Conservation (phyloP, 1,140 invertebrate species). For the Gryon sp. region DNA sequence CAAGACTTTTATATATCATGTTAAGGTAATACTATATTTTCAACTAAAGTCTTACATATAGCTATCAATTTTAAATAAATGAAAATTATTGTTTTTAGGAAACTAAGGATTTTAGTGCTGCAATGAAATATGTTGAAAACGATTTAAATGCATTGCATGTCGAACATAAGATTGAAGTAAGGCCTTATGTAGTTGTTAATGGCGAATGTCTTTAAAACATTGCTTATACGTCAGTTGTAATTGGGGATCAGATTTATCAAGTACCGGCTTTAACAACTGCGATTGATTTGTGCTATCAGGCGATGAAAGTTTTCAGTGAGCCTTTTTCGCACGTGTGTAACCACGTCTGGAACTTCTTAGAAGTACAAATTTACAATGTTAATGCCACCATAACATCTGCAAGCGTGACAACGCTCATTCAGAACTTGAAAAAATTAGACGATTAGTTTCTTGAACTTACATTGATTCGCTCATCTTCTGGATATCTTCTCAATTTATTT, state of each 20-base stretch:
- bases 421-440: too few relatives aligned
- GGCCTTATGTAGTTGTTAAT: too few relatives aligned
- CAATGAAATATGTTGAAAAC: not conserved
- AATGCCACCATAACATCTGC: not conserved
- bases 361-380: conserved; percentile 1
- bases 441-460: too few relatives aligned
- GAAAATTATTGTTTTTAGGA: not conserved
- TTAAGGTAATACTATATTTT: conserved; percentile 2
- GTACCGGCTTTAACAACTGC: not conserved
- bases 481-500: too few relatives aligned
- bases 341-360: conserved; percentile 2
- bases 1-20: conserved; percentile 9
- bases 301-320: not conserved
- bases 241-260: conserved; percentile 16
- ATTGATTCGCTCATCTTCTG: too few relatives aligned
- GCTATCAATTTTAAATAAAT: too few relatives aligned
- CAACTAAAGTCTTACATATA: too few relatives aligned
- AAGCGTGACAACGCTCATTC: not conserved
- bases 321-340: conserved; percentile 4
- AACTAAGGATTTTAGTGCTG: not conserved
- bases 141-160: not conserved
- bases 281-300: conserved; percentile 17
- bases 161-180: too few relatives aligned
- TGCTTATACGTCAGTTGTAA: conserved; percentile 2
- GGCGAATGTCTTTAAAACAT: too few relatives aligned